Conservation (phyloP, 2,113 vertebrate genomes). For the Trichechus manatus region DNA sequence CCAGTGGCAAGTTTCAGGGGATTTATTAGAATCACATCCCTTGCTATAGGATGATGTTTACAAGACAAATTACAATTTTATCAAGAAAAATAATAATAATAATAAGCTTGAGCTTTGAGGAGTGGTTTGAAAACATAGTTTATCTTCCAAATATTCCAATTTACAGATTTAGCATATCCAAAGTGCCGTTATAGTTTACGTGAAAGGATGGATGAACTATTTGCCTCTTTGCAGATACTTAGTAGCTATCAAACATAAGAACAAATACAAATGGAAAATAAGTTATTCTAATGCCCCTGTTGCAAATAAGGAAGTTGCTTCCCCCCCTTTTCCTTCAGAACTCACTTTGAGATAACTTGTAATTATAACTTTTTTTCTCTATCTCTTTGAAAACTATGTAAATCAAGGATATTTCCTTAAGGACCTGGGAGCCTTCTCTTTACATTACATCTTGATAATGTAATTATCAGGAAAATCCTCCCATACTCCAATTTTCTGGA, state of each 20-base stretch:
- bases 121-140: not conserved
- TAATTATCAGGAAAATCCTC: not conserved
- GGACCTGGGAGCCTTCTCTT: not conserved
- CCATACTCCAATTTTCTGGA: not conserved
- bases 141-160: constrained; percentile 6
- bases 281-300: too few species aligned
- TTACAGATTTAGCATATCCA: not conserved
- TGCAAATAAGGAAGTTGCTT: too few species aligned
- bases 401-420: not conserved
- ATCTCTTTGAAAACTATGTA: not conserved
- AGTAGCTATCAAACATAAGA: not conserved
- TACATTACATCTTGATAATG: not conserved
- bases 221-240: not conserved
- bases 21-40: not conserved
- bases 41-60: not conserved
- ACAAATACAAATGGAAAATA: too few species aligned
- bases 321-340: not conserved
- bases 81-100: not conserved
- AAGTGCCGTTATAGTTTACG: not conserved
- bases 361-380: not conserved
- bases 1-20: not conserved
- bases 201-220: not conserved
- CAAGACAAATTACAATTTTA: not conserved
- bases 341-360: not conserved
- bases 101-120: not conserved